Base-by-base conservation (phyloP, 2,888 invertebrate species). In the Lasioglossum lativentre region DNA sequence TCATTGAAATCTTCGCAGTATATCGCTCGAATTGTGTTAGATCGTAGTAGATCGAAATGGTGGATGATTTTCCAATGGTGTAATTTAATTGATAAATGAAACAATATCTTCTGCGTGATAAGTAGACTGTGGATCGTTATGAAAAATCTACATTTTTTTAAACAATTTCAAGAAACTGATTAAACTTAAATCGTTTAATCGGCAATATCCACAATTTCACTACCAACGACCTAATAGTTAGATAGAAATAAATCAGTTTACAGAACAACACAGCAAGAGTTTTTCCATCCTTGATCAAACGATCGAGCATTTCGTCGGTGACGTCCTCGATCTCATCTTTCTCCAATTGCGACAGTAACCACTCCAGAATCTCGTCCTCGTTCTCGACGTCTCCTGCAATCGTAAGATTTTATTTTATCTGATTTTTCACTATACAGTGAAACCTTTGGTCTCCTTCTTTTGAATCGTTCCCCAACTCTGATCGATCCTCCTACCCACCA, bases 291-390 rank as follows among this genome's bases (percentile, higher is more conserved):
- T 98, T 98, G 89, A 99, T 97, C 88, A 99, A 96, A 94, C 97
- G 97, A 94, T 98, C 98, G 91, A 99, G 96, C 98, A 98, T 98
- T 95, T 98, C 98, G 95, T 98, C 98, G 75, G 98, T 98, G 71
- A 99, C 98, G 95, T 99, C 98, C 96, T 99, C 98, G 91, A 99
- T 99, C 96, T 98, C 98, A 95, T 99, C 98, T 92, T 97, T 98
- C 94, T 98, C 98, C 90, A 98, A 96, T 95, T 98, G 98, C 88
- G 97, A 97, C 85, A 98, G 96, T 56, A 98, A 96, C 98, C 98
- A 98, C 93, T 98, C 97, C 78, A 98, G 95, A 90, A 98, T 98
- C 94, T 98, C 97, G 93, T 98, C 98, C 95, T 98, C 98, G 94
- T 98, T 97, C 95, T 98, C 97, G 91, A 98, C 96, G 95, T 98